Conservation (phyloP, 2,797 vertebrate genomes). For the Acropternis orthonyx region DNA sequence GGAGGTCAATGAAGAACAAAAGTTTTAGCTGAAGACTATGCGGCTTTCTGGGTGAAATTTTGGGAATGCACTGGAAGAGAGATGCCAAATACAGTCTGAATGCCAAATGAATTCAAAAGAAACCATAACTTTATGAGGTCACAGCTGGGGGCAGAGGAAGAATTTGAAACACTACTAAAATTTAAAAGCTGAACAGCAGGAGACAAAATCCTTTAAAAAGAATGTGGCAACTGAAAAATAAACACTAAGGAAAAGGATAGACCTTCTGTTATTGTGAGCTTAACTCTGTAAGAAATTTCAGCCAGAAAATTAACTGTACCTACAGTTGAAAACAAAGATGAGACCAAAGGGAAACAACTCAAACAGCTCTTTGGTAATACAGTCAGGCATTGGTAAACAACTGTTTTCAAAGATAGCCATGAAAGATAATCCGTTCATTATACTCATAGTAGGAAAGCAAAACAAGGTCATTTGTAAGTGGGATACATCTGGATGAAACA, state of each 20-base stretch:
- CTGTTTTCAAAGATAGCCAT: background rate
- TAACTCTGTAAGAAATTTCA: background rate
- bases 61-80: background rate
- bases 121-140: accelerated
- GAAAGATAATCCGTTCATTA: background rate
- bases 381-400: background rate
- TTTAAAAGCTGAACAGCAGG: background rate
- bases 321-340: background rate
- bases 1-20: background rate
- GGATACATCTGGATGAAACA: background rate
- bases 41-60: background rate
- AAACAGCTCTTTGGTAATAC: background rate
- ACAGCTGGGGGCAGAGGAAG: accelerated
- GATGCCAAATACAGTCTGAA: background rate
- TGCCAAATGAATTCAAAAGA: background rate
- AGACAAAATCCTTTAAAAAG: background rate
- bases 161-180: background rate
- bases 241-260: background rate
- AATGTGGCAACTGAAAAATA: background rate
- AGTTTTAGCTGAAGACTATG: background rate
- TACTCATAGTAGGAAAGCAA: background rate
- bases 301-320: background rate
- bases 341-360: background rate
- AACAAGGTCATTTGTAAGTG: background rate
- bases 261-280: background rate